Evolutionary conservation across 2,797 vertebrate species (phyloP), one percentile per base, ranked within the genome.

Genomic region (Artibeus lituratus): DNA sequence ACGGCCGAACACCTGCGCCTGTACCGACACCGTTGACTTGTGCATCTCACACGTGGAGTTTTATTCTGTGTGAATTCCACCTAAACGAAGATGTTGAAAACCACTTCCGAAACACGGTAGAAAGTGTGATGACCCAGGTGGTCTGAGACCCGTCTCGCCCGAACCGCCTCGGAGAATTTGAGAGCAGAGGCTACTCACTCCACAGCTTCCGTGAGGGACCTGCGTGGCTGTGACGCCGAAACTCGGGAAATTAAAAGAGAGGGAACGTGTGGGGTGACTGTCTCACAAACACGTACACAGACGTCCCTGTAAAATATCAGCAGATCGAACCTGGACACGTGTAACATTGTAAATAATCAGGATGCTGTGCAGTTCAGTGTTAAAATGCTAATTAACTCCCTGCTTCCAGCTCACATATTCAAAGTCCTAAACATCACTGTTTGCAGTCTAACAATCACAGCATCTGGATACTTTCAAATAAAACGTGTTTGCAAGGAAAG

Each of bases 1-100:
- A 5, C 18, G 0, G n/a, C 10, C 0, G 7, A 4, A 53, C 19
- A 15, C 0, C 76, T 22, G 18, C 0, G 76, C 16, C 7, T 53
- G 21, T 4, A 4, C 14, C 14, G 2, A 35, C 7, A 11, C 11
- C 1, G 12, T 21, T 7, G 18, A 12, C 5, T 35, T 1, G 49
- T n/a, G 12, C 76, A 0, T n/a, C 49, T 11, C 53, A 14, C 15
- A 35, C 0, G 11, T 21, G 29, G 49, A 37, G 21, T 37, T 53
- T 42, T 6, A 10, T 2, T 1, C 4, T 15, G 19, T 15, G 9
- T 24, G 39, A 44, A 11, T 59, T n/a, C 16, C 10, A 42, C 24
- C 29, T 35, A 12, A 35, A 24, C 74, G 26, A 87, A 73, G 37
- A 35, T 26, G 51, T 18, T 21, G 18, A 35, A 42, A 62, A 10